Percentiles rank a stretch among this genome's conserved stretches.
phyloP scores from a whole-genome alignment of 2,113 vertebrate species.

The Pelmatolapia mariae region DNA sequence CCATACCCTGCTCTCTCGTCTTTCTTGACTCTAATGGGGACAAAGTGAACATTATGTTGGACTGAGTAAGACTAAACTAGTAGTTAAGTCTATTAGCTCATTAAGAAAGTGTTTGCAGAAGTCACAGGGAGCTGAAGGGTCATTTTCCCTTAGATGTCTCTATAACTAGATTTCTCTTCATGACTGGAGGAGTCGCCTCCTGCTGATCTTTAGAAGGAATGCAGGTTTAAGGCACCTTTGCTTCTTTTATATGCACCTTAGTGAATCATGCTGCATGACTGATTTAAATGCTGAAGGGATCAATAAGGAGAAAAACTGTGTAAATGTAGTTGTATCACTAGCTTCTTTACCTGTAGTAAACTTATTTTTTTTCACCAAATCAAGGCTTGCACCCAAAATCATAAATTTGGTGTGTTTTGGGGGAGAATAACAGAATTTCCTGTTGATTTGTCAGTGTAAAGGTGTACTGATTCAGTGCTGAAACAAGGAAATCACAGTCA shows the following conservation, averaged over 20 bases:
- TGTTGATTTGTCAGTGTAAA: not conserved
- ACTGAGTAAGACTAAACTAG: not conserved
- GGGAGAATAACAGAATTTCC: not conserved
- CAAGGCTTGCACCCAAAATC: not conserved
- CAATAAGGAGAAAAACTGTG: not conserved
- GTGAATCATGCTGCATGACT: not conserved
- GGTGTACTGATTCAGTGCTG: not conserved
- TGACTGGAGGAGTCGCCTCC: not conserved
- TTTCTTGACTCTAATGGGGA: not conserved
- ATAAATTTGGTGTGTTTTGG: not conserved
- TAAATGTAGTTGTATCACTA: not conserved
- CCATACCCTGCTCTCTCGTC: not conserved
- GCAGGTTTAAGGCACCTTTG: not conserved
- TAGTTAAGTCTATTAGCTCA: not conserved
- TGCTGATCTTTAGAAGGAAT: not conserved
- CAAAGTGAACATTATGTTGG: not conserved
- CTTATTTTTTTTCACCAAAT: not conserved
- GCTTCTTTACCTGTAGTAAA: not conserved
- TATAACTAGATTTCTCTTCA: not conserved
- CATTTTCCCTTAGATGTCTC: not conserved
- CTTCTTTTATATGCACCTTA: not conserved
- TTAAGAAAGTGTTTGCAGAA: not conserved
- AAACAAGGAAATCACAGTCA: not conserved
- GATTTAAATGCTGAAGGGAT: not conserved
- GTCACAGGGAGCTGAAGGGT: not conserved